Base-by-base conservation (phyloP, 2,888 invertebrate genomes). In the Apantesis nais region DNA sequence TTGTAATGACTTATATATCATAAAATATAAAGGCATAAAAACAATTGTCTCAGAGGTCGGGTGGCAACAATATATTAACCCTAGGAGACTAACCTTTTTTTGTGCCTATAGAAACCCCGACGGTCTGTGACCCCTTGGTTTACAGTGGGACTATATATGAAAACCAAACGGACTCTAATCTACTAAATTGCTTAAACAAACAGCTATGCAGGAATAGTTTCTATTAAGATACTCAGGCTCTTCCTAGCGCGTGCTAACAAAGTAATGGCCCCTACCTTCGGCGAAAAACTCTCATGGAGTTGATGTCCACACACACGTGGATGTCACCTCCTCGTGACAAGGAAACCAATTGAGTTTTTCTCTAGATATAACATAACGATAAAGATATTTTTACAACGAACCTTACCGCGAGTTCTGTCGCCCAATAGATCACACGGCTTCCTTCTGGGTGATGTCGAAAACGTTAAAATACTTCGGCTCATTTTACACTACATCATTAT, bases 401-500 rank as follows among this genome's bases (percentile, higher is more conserved):
- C n/a, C n/a, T 52, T 52, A 52, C 3, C 9, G 3, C 11, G 25
- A 4, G 4, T 55, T 14, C 12, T 12, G 55, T 55, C 25, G 25
- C 2, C 55, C 55, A 52, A 25, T 25, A n/a, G 52, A 25, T 12
- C 52, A 1, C n/a, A n/a, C 48, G 4, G 29, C 1, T 58, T 16
- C 14, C 55, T 29, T 29, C 55, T 3, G 16, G 29, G 29, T 29
- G 5, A 29, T 29, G 29, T 58, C 41, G 19, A 37, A 41, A 16
- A 29, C 62, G 39, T 39, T 25, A 62, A 39, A 39, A 25, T 37
- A 62, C 39, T 14, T 62, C n/a, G n/a, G 62, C 39, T 25, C 39
- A 62, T 62, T 39, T 25, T 25, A 16, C 41, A 63, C 41, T 44
- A 44, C 41, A 39, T 63, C 29, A 29, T 58, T 58, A 58, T 58